These are phyloP conservation scores for Luffia ferchaultella DNA, from an alignment of 2,888 invertebrate genomes.

Conservation along the genomic window DNA sequence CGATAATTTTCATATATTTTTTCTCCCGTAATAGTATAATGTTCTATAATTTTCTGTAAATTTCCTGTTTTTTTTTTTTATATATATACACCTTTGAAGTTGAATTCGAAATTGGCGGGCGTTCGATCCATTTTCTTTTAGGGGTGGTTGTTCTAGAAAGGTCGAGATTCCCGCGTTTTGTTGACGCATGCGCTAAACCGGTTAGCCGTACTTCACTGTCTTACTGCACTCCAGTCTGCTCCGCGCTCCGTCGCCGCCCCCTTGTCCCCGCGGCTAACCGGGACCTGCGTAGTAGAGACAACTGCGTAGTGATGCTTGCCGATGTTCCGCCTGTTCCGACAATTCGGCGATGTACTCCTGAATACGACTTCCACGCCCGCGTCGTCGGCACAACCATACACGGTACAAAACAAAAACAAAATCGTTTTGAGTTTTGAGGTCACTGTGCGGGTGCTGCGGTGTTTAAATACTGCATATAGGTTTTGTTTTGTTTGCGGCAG, in stretches of 20 bases:
- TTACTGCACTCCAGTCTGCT: background rate
- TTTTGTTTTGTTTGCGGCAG: no score
- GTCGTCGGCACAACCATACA: background rate
- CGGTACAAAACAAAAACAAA: no score
- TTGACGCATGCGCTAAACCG: conserved; percentile 43
- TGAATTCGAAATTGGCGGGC: no score
- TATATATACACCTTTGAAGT: no score
- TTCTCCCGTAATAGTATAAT: no score
- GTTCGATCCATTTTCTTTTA: no score
- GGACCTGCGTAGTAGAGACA: background rate
- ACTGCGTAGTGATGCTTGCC: background rate
- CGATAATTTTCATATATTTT: no score
- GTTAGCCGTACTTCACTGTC: conserved; percentile 11
- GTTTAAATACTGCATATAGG: no score
- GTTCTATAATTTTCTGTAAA: no score
- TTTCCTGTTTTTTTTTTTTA: no score
- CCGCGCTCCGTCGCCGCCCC: background rate
- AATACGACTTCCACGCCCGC: background rate
- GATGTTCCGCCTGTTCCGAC: background rate
- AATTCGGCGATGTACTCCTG: background rate
- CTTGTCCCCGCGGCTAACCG: background rate
- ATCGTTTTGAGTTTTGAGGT: no score
- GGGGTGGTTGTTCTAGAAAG: conserved; percentile 36
- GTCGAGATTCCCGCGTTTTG: conserved; percentile 42
- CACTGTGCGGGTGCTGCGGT: no score